Evolutionary conservation across 2,888 invertebrate species (phyloP).

Genomic region (Deilephila elpenor): DNA sequence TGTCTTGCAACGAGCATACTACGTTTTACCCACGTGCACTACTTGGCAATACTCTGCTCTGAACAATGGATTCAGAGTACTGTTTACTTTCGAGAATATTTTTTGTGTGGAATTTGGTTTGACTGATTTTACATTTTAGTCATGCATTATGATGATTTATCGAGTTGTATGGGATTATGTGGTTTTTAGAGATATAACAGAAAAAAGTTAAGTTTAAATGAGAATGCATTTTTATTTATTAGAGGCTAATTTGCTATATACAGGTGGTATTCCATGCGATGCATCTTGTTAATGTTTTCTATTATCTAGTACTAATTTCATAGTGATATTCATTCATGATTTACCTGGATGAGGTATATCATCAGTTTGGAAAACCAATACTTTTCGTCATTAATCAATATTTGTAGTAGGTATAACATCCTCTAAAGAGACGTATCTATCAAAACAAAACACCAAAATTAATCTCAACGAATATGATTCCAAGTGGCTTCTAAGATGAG

Average conservation of each 20-base stretch:
- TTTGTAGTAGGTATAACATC: neutral
- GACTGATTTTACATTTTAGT: no score
- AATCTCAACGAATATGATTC: neutral
- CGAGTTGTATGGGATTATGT: no score
- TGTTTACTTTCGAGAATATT: neutral
- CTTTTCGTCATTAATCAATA: neutral
- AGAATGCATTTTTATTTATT: no score
- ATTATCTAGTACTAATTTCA: no score
- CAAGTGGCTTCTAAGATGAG: neutral
- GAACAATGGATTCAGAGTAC: neutral
- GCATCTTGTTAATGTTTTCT: no score
- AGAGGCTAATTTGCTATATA: no score
- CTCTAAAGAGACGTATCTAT: neutral
- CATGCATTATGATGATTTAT: no score
- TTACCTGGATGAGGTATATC: no score
- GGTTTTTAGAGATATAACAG: no score
- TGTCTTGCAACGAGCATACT: neutral
- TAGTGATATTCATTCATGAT: no score
- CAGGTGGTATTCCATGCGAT: no score
- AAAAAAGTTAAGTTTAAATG: no score
- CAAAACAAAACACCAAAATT: neutral
- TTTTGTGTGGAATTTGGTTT: neutral
- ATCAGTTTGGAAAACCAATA: neutral
- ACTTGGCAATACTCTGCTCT: conserved; percentile 4
- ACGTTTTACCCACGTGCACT: neutral